A percentile compares a stretch with the other conserved stretches of the same genome.
Evolutionary conservation across 2,113 vertebrate genomes (phyloP).

Genomic region (Hippocampus abdominalis): DNA sequence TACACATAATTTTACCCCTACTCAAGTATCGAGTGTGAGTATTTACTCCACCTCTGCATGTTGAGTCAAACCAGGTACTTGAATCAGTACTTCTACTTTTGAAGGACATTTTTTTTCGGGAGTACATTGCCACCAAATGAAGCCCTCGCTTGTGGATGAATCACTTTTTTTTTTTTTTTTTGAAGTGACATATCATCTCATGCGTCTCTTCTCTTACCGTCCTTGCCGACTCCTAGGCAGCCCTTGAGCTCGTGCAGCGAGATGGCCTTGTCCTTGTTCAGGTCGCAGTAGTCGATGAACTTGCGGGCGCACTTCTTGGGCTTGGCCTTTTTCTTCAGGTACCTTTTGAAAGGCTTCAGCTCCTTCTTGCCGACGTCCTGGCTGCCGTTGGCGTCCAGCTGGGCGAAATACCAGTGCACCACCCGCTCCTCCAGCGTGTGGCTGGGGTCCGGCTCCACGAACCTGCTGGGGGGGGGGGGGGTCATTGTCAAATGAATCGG

Average conservation of each 20-base stretch:
- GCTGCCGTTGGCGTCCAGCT: constrained; percentile 93
- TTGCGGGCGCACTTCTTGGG: constrained; percentile 95
- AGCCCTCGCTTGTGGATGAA: too few relatives aligned
- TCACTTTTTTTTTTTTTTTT: too few relatives aligned
- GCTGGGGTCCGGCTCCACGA: constrained; percentile 93
- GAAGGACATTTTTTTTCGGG: too few relatives aligned
- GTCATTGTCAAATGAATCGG: background rate
- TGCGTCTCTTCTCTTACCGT: constrained; percentile 70
- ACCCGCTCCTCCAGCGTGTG: constrained; percentile 95
- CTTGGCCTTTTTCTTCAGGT: constrained; percentile 97
- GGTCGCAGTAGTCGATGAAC: constrained; percentile 96
- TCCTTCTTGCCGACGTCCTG: constrained; percentile 93
- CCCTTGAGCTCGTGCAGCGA: constrained; percentile 93
- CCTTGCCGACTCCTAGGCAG: constrained; percentile 93
- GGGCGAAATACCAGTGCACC: constrained; percentile 96
- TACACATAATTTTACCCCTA: too few relatives aligned
- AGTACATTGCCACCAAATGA: too few relatives aligned
- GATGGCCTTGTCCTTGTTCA: constrained; percentile 94
- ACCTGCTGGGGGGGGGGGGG: constrained; percentile 65
- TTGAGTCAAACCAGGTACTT: too few relatives aligned
- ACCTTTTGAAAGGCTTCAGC: constrained; percentile 94
- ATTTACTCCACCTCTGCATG: too few relatives aligned
- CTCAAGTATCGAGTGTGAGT: too few relatives aligned
- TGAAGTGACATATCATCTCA: too few relatives aligned
- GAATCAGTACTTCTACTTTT: too few relatives aligned